Conservation (phyloP, 2,888 invertebrate genomes). For the Zhuqinia jingwanae region DNA sequence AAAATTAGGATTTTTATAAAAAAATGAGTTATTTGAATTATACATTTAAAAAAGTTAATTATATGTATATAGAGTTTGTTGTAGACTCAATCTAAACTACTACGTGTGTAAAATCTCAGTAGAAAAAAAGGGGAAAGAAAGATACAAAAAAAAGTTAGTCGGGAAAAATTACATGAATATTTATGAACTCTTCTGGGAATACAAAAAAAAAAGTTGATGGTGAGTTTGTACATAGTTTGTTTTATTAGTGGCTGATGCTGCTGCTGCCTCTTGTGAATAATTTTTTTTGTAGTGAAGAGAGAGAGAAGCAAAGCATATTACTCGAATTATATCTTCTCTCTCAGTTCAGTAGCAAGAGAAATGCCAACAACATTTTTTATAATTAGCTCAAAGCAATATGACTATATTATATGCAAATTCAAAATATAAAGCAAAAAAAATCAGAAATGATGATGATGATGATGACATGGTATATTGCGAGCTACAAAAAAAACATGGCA, state of each 20-base stretch:
- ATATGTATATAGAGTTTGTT: too few relatives aligned
- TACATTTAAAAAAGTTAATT: too few relatives aligned
- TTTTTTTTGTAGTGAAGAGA: not conserved
- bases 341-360: not conserved
- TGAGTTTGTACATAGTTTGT: slow-evolving; percentile 14
- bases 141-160: slow-evolving; percentile 10
- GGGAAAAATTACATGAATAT: slow-evolving; percentile 53
- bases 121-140: not conserved
- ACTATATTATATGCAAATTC: not conserved
- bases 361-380: slow-evolving; percentile 27
- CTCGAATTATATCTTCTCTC: not conserved
- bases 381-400: not conserved
- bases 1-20: too few relatives aligned
- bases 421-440: not conserved
- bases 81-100: too few relatives aligned
- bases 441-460: not conserved
- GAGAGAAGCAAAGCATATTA: not conserved
- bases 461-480: too few relatives aligned
- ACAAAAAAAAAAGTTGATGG: slow-evolving; percentile 22
- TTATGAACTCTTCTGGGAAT: slow-evolving; percentile 44
- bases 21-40: too few relatives aligned
- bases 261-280: not conserved
- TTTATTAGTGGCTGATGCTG: not conserved
- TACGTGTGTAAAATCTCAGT: too few relatives aligned
- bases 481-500: too few relatives aligned